These are phyloP conservation scores for Hydrochoerus hydrochaeris DNA, from an alignment of 2,113 vertebrate species.

Conservation along the genomic window DNA sequence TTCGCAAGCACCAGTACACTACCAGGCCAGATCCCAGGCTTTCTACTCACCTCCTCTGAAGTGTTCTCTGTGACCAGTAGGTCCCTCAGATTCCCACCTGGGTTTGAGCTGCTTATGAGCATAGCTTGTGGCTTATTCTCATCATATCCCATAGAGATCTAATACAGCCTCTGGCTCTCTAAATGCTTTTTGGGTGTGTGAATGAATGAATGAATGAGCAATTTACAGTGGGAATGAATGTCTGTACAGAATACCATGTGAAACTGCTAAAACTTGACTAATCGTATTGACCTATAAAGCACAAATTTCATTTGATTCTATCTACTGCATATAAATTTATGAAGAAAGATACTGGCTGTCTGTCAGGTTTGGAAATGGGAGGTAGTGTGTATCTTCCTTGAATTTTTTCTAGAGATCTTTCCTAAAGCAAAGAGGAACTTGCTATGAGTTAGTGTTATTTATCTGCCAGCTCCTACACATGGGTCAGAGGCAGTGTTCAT, in stretches of 20 bases:
- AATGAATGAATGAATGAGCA: slow-evolving; percentile 37
- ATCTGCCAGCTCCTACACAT: background rate
- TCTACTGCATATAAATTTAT: background rate
- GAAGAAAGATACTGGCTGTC: too few relatives aligned
- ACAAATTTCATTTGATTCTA: slow-evolving; percentile 12
- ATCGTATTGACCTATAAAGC: background rate
- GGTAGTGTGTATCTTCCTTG: background rate
- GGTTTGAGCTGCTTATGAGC: background rate
- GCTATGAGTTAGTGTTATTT: background rate
- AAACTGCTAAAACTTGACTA: slow-evolving; percentile 29
- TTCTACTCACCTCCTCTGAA: background rate
- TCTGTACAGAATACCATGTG: background rate
- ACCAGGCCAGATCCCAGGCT: background rate
- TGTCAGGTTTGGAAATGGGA: background rate
- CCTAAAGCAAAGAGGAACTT: slow-evolving; percentile 11
- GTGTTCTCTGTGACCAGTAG: background rate
- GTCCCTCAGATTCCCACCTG: background rate
- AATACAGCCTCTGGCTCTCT: background rate
- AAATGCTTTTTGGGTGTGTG: background rate
- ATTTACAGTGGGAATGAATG: slow-evolving; percentile 43
- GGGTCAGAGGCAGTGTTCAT: background rate
- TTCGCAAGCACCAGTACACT: background rate
- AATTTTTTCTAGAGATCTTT: background rate
- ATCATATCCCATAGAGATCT: background rate
- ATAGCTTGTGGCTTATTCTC: background rate